Evolutionary conservation across 35 echinoderm and acorn worm species (phyloP).

Genomic region (Ptychodera flava): DNA sequence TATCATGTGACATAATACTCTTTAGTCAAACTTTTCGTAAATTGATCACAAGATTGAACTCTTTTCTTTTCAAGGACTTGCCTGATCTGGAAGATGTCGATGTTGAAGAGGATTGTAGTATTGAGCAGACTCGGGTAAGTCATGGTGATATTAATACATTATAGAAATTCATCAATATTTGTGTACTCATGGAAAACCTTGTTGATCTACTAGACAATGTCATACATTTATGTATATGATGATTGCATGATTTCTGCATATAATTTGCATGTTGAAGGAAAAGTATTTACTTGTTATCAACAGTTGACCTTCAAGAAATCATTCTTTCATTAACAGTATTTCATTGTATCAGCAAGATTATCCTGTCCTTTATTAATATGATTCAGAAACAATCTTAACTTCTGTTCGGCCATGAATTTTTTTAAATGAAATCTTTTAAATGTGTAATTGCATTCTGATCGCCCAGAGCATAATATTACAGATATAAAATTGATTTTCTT

Average conservation of each 20-base stretch:
- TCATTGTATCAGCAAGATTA: too few relatives aligned
- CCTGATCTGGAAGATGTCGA: conserved; percentile 88
- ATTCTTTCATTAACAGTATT: not conserved
- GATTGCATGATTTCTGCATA: not conserved
- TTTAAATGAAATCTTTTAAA: not conserved
- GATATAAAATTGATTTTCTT: not conserved
- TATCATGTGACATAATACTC: too few relatives aligned
- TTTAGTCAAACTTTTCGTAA: not conserved
- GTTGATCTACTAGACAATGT: not conserved
- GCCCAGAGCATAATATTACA: not conserved
- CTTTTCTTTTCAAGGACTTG: conserved; percentile 43
- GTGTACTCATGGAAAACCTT: not conserved
- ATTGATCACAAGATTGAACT: not conserved
- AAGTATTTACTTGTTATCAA: not conserved
- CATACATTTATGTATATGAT: not conserved
- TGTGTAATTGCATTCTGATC: not conserved
- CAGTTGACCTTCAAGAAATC: not conserved
- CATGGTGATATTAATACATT: not conserved
- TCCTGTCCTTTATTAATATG: too few relatives aligned
- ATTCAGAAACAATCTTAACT: too few relatives aligned
- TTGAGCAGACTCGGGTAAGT: conserved; percentile 5
- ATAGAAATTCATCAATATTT: not conserved
- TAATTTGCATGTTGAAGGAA: not conserved
- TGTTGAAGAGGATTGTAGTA: conserved; percentile 17
- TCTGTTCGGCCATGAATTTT: not conserved